Base-by-base conservation (phyloP, 2,113 vertebrate species). In the Callithrix jacchus region DNA sequence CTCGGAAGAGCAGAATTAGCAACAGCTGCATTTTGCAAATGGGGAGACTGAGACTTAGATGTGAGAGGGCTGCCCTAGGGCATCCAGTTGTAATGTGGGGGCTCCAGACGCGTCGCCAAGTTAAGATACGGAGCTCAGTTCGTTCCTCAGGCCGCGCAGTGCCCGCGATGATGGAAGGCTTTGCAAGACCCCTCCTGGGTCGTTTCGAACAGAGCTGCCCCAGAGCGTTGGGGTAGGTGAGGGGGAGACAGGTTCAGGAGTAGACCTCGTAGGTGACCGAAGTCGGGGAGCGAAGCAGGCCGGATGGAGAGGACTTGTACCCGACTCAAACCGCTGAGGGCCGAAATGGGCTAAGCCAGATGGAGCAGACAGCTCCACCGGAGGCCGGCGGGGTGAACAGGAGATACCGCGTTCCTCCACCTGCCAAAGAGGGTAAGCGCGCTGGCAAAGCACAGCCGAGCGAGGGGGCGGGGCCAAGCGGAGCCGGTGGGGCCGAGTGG, bases 361-460 rank as follows among this genome's bases (percentile, higher is more conserved):
- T 5, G 3, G 14, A 25, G 83, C 47, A 49, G 6, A 14, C 1
- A 14, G 11, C 35, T 18, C 12, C 21, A 18, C 20, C 8, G 2
- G 20, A 20, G 10, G 2, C 2, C 42, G 8, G 52, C 0, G 1
- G 1, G 5, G 18, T 3, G 5, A 58, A 5, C 18, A 5, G 12
- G 40, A 18, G 8, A 25, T 37, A 13, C 49, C 5, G 9, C 6
- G 0, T 21, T 2, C 21, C 17, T 8, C 52, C 23, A n/a, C 27
- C 8, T 35, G 76, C 45, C 16, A 10, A 37, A 21, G 4, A 10
- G 21, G 35, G 32, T 8, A 42, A n/a, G 73, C 8, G 20, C 7
- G 52, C 3, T 21, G 40, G 32, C 73, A 73, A 6, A 61, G 32
- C 3, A 8, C 17, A n/a, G 71, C 18, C 4, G 18, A 40, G 14